Evolutionary conservation across 1,140 invertebrate genomes (phyloP).

Genomic region (Scaptomyza pallida): DNA sequence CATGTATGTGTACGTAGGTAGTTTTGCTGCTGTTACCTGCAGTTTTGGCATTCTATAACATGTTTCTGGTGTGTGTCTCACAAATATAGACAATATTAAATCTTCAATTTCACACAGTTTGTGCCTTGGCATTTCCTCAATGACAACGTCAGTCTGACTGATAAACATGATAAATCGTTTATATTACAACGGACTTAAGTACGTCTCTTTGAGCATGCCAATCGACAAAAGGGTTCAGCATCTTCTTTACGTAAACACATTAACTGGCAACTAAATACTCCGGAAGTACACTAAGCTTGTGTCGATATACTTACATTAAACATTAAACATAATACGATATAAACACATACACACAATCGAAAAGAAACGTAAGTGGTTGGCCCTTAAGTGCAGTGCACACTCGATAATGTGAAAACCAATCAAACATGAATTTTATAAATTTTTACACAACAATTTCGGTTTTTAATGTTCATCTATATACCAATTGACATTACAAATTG

Average conservation of each 20-base stretch:
- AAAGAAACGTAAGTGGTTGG: not conserved
- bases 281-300: constrained; percentile 17
- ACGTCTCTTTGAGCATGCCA: not conserved
- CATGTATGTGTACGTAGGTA: constrained; percentile 18
- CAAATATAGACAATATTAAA: not conserved
- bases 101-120: constrained; percentile 3
- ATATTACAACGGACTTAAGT: constrained; percentile 13
- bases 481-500: constrained; percentile 53
- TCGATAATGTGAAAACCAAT: not conserved
- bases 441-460: constrained; percentile 41
- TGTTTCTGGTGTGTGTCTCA: not conserved
- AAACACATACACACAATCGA: not conserved
- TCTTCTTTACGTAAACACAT: constrained; percentile 35
- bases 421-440: not conserved
- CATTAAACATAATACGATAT: no score
- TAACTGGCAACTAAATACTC: constrained; percentile 26
- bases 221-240: constrained; percentile 15
- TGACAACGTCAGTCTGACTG: constrained; percentile 10
- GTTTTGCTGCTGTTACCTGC: constrained; percentile 1
- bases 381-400: no score
- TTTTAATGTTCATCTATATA: constrained; percentile 37
- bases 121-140: constrained; percentile 39
- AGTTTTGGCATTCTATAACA: not conserved
- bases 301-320: constrained; percentile 1
- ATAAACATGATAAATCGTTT: constrained; percentile 42